Percentiles rank a stretch among this genome's conserved stretches.
phyloP scores from a whole-genome alignment of 2,113 vertebrate species.

The Passerina amoena region DNA sequence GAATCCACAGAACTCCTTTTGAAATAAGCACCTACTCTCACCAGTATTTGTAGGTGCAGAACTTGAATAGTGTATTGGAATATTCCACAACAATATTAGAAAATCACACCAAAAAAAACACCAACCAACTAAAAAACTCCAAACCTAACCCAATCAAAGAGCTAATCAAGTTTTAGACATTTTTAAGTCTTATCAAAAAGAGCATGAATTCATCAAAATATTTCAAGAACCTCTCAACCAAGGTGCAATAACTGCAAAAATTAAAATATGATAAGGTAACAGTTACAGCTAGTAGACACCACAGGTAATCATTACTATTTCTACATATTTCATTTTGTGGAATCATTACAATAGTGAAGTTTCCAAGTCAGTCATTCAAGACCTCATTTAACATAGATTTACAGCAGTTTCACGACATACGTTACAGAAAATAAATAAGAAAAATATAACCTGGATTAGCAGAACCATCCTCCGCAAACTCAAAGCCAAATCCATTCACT shows the following conservation, averaged over 20 bases:
- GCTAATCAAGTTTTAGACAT: background rate
- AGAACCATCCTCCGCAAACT: background rate
- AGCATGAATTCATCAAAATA: background rate
- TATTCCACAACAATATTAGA: background rate
- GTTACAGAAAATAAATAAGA: background rate
- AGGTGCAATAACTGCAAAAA: background rate
- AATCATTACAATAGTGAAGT: background rate
- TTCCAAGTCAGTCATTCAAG: background rate
- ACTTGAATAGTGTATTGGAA: accelerated
- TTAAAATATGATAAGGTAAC: background rate
- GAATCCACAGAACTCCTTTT: background rate
- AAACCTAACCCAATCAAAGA: background rate
- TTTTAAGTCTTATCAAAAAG: background rate
- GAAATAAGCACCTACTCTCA: background rate
- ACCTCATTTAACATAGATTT: background rate
- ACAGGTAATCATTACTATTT: background rate
- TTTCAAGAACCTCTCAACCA: background rate
- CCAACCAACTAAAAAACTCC: accelerated
- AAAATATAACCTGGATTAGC: background rate
- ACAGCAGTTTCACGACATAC: background rate
- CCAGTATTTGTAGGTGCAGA: background rate
- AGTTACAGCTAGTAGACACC: background rate
- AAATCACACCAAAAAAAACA: background rate
- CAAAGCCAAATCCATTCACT: background rate
- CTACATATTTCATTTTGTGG: background rate